Base-by-base conservation (phyloP, 2,888 invertebrate genomes). In the Aproaerema taeniolella region DNA sequence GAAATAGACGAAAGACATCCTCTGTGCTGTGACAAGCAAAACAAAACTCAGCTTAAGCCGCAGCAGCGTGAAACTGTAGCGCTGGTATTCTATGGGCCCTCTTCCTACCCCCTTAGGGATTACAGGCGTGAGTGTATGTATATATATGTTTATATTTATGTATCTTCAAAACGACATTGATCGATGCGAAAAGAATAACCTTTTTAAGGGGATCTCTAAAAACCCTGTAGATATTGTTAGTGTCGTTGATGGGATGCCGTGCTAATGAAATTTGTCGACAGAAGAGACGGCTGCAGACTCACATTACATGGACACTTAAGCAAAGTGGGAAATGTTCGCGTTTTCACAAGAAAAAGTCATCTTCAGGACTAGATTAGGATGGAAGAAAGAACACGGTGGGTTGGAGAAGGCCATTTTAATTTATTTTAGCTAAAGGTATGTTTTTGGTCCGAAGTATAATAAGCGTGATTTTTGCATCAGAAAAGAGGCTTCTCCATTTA, bases 291-390 rank as follows among this genome's bases (percentile, higher is more conserved):
- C 37, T n/a, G n/a, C n/a, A n/a, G n/a, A n/a, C n/a, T 37, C 30
- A 59, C 62, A 65, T 74, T 70, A 67, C 68, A 73, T 63, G 74
- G 70, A 58, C 55, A 62, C 73, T 75, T 75, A 73, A 55, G 64
- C 67, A 65, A 58, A 61, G 65, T 63, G 59, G 57, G 50, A 47
- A 54, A 53, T 52, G 50, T 48, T 54, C 46, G 52, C 54, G 45
- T 57, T 55, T 54, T 53, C 59, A 56, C 58, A n/a, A n/a, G 59
- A 62, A 67, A 62, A 61, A 64, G 55, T 63, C 59, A 55, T 61
- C 55, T 63, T 43, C 14, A 31, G 29, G 33, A 12, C 20, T 33
- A 7, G 15, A 2, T 31, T 2, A 12, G 20, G 24, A 35, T 2
- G 1, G n/a, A 11, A 13, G 13, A 25, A 35, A 16, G 35, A 2